A percentile compares a stretch with the other conserved stretches of the same genome.
phyloP scores from a whole-genome alignment of 2,888 invertebrate species.

The Caenorhabditis doughertyi region DNA sequence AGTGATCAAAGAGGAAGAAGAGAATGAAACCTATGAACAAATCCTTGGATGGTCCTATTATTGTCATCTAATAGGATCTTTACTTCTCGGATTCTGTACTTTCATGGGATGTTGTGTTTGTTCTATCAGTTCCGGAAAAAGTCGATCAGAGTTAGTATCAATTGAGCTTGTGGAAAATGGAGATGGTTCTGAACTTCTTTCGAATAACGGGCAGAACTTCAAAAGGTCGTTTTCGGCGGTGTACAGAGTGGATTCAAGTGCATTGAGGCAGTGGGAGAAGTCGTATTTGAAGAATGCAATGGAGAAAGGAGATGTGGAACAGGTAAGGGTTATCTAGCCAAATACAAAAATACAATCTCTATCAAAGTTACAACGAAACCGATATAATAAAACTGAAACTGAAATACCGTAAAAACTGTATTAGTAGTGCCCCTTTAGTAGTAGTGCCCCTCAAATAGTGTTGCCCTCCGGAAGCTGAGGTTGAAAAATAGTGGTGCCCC shows the following conservation, averaged over 20 bases:
- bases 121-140: conserved; percentile 72
- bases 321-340: no score
- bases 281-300: conserved; percentile 72
- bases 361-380: no score
- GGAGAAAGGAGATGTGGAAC: conserved; percentile 37
- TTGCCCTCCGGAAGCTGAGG: no score
- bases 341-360: no score
- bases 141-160: conserved; percentile 78
- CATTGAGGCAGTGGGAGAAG: conserved; percentile 79
- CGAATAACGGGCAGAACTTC: conserved; percentile 69
- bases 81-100: conserved; percentile 76
- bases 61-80: conserved; percentile 74
- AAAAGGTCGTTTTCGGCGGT: conserved; percentile 72
- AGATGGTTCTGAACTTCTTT: conserved; percentile 66
- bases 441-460: no score
- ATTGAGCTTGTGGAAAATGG: conserved; percentile 78
- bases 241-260: conserved; percentile 78
- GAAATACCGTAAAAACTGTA: no score
- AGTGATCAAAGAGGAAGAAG: conserved; percentile 81
- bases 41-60: conserved; percentile 82
- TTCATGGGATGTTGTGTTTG: conserved; percentile 79
- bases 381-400: no score
- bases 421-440: no score
- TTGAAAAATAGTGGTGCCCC: no score
- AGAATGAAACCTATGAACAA: conserved; percentile 80